These are phyloP conservation scores for Drosophila conformis DNA, from an alignment of 2,888 invertebrate genomes.

Conservation along the genomic window DNA sequence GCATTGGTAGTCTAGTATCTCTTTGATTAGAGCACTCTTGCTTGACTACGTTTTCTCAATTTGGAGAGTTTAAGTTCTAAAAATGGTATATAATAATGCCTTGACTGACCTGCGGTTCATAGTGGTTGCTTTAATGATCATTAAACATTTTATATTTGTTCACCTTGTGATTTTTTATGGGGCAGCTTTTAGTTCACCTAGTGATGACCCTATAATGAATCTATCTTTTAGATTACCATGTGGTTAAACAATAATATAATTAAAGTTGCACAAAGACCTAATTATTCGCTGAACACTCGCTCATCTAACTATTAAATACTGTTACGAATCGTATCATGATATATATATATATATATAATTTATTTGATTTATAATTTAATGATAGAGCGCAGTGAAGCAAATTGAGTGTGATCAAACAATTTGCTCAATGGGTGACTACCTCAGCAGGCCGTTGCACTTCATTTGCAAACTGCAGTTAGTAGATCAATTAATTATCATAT, in stretches of 20 bases:
- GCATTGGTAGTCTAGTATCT: too few species aligned
- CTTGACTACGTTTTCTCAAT: too few species aligned
- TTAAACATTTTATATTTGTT: slow-evolving; percentile 14
- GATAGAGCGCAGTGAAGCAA: slow-evolving; percentile 11
- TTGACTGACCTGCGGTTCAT: slow-evolving; percentile 12
- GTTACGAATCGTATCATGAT: slow-evolving; percentile 3
- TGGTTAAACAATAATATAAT: not conserved
- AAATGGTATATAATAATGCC: not conserved
- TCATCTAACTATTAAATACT: not conserved
- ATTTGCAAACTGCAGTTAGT: slow-evolving; percentile 5
- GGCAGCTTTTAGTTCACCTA: slow-evolving; percentile 16
- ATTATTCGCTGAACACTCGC: not conserved
- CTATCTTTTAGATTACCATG: not conserved
- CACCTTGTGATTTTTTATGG: slow-evolving; percentile 31
- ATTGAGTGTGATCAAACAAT: slow-evolving; percentile 1
- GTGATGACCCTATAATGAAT: slow-evolving; percentile 33
- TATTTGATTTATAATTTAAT: not conserved
- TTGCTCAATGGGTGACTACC: not conserved
- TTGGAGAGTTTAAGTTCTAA: not conserved
- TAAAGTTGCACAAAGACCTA: slow-evolving; percentile 4
- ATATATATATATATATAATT: not conserved
- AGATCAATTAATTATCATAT: not conserved
- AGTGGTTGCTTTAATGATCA: slow-evolving; percentile 1
- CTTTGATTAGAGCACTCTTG: too few species aligned
- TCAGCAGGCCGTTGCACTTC: slow-evolving; percentile 18